These are phyloP conservation scores for Acleris emargana DNA, from an alignment of 2,888 invertebrate genomes.

Conservation along the genomic window DNA sequence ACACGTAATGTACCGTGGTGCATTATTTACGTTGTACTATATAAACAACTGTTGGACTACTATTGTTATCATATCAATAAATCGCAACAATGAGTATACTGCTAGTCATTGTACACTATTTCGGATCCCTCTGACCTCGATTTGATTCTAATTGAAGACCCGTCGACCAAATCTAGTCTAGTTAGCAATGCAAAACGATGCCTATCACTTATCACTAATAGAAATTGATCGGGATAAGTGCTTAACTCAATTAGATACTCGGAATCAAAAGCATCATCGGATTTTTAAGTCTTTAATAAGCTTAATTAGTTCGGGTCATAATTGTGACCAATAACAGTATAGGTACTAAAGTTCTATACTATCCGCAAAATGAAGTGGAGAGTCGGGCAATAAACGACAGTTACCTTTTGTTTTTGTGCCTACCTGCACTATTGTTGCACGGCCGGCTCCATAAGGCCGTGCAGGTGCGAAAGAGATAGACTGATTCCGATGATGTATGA, in stretches of 20 bases:
- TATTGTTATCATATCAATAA: slow-evolving; percentile 7
- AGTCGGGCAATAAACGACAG: too few species aligned
- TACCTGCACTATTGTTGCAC: too few species aligned
- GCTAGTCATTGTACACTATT: slow-evolving; percentile 5
- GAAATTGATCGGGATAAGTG: slow-evolving; percentile 19
- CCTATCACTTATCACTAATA: slow-evolving; percentile 25
- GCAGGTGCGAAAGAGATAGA: too few species aligned
- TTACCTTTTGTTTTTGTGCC: too few species aligned
- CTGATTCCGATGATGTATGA: too few species aligned
- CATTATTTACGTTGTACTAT: not conserved
- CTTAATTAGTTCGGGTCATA: too few species aligned
- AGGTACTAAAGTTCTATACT: too few species aligned
- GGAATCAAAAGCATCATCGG: not conserved
- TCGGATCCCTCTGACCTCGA: slow-evolving; percentile 6
- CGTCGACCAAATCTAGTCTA: slow-evolving; percentile 11
- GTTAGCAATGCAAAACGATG: slow-evolving; percentile 19
- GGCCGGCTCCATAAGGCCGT: too few species aligned
- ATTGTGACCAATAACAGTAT: too few species aligned
- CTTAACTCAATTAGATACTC: slow-evolving; percentile 8
- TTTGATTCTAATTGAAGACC: slow-evolving; percentile 26
- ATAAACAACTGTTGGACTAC: not conserved
- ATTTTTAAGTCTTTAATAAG: too few species aligned
- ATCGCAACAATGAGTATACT: not conserved
- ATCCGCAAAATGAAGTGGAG: too few species aligned
- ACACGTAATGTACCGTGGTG: too few species aligned